phyloP scores from a whole-genome alignment of 2,888 invertebrate genomes.

The Epistrophella euchroma region DNA sequence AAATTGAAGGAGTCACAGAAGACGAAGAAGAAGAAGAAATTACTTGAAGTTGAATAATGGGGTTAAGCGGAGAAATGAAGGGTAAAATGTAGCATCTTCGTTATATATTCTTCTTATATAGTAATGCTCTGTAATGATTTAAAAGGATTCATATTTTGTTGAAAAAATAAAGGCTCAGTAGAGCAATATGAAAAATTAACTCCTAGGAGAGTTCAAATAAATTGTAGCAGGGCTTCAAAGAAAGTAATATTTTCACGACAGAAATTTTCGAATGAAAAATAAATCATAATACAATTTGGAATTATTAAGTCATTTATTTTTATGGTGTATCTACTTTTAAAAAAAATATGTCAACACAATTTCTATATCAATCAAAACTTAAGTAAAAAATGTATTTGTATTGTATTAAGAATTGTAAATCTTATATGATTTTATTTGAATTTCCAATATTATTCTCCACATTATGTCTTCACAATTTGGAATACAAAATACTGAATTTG shows the following conservation, averaged over 20 bases:
- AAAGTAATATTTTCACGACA: too few species aligned
- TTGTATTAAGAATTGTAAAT: too few species aligned
- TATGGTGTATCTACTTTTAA: background rate
- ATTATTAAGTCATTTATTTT: background rate
- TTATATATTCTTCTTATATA: background rate
- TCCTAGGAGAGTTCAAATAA: background rate
- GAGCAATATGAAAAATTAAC: background rate
- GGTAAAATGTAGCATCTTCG: conserved; percentile 4
- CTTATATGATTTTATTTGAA: too few species aligned
- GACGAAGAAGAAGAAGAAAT: conserved; percentile 15
- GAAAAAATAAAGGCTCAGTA: background rate
- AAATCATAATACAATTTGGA: background rate
- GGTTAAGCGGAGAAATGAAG: conserved; percentile 18
- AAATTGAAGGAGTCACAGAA: background rate
- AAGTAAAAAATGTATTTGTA: too few species aligned
- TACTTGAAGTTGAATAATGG: conserved; percentile 17
- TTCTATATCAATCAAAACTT: too few species aligned
- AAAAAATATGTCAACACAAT: too few species aligned
- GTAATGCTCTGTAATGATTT: background rate
- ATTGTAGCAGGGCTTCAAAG: background rate
- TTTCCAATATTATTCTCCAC: too few species aligned
- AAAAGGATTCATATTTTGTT: conserved; percentile 3
- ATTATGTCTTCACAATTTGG: too few species aligned
- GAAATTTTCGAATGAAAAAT: background rate
- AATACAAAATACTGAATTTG: too few species aligned